Evolutionary conservation across 2,113 vertebrate genomes (phyloP).

Genomic region (Notothenia rossii): DNA sequence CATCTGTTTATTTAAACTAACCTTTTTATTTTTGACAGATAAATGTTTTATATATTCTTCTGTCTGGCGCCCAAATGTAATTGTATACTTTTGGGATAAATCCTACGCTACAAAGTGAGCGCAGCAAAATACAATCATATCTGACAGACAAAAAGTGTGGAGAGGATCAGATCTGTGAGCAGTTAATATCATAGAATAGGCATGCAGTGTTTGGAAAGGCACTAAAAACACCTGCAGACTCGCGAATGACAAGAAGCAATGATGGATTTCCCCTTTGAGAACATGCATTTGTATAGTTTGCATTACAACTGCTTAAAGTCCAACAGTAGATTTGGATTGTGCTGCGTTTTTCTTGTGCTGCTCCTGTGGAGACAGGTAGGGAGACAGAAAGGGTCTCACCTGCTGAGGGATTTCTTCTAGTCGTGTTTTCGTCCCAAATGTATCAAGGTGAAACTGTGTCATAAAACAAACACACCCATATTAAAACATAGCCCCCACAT

Average conservation of each 20-base stretch:
- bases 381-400: constrained; percentile 29
- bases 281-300: neutral
- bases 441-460: constrained; percentile 42
- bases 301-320: neutral
- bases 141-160: neutral
- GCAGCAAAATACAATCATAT: no score
- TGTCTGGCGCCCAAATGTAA: no score
- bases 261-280: neutral
- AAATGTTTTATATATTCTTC: no score
- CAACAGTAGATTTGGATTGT: neutral
- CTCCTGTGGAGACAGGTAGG: neutral
- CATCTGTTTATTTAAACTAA: no score
- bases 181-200: neutral
- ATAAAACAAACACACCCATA: constrained; percentile 4
- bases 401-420: constrained; percentile 6
- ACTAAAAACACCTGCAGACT: neutral
- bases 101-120: no score
- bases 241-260: neutral
- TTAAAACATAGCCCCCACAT: neutral
- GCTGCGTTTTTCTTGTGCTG: neutral
- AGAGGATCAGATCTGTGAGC: neutral
- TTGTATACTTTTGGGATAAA: no score
- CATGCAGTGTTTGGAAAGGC: neutral
- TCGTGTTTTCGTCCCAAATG: fast-evolving
- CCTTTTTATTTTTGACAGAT: no score